Conservation (phyloP, 2,888 invertebrate species). For the Globia sparganii region DNA sequence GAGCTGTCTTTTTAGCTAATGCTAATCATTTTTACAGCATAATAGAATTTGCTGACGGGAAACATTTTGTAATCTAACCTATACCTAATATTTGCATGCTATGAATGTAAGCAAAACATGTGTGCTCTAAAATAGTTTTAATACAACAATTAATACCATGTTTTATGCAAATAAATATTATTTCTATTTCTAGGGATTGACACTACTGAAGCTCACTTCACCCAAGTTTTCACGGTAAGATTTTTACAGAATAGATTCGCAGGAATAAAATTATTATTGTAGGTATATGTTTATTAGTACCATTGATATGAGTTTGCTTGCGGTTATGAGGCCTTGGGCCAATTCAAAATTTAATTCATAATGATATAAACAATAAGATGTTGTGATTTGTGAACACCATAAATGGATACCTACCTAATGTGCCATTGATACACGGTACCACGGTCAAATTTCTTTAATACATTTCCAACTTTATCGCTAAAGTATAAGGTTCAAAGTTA, state of each 20-base stretch:
- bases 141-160: too few species aligned
- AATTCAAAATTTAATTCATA: slow-evolving; percentile 32
- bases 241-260: neutral
- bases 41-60: too few species aligned
- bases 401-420: slow-evolving; percentile 3
- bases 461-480: too few species aligned
- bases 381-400: slow-evolving; percentile 9
- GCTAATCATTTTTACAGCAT: too few species aligned
- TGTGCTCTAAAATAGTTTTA: too few species aligned
- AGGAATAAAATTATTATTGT: neutral
- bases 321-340: slow-evolving; percentile 14
- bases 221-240: neutral
- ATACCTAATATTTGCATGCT: too few species aligned
- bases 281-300: neutral
- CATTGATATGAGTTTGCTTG: neutral
- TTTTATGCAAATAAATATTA: too few species aligned
- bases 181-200: neutral
- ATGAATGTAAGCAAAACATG: too few species aligned
- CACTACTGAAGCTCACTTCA: neutral
- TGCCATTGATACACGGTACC: slow-evolving; percentile 32
- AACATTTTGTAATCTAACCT: too few species aligned
- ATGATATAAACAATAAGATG: neutral
- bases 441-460: too few species aligned
- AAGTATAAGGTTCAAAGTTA: too few species aligned
- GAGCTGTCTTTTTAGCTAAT: neutral